Base-by-base conservation (phyloP, 2,113 vertebrate species). In the Ornithorhynchus anatinus region DNA sequence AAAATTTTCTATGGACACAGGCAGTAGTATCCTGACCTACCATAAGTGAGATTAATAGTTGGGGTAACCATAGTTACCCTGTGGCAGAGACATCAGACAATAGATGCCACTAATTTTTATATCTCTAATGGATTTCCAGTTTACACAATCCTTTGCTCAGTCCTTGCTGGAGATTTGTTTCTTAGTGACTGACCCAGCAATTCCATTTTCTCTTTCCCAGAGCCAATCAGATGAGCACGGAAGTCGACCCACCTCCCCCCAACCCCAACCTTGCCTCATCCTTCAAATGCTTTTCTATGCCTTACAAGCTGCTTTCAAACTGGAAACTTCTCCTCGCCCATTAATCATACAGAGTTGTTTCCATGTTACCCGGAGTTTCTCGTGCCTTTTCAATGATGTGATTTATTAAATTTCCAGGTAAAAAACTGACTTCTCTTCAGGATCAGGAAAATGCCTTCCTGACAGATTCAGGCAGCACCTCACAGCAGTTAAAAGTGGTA, bases 361-460 rank as follows among this genome's bases (percentile, higher is more conserved):
- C 20, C 32, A 50, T 66, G 66, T 82, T 59, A 31, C 11, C 12
- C 69, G 65, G 54, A 80, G 83, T 51, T 23, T 80, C 67, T 61
- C 32, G 52, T 69, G 35, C 6, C 27, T 69, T 37, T 48, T 64
- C 72, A 42, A 36, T 87, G 58, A 53, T 82, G 37, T 23, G 20
- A 61, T 84, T 59, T 80, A 80, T 75, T 85, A 54, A 59, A 73
- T 77, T 89, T 89, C 40, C 50, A 77, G 84, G 86, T 89, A 69
- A 80, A 86, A 82, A 76, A 25, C 19, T 61, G 69, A 80, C 76
- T 81, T 87, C 74, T 86, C 45, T 25, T 66, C 79, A 59, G 59
- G 43, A 78, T 59, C 31, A 78, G 59, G 73, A 70, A 80, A 60
- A 84, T 70, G 17, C 15, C 27, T 72, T 79, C 64, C 51, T 1